Conservation (phyloP, 1,140 invertebrate genomes). For the Drosophila punjabiensis region DNA sequence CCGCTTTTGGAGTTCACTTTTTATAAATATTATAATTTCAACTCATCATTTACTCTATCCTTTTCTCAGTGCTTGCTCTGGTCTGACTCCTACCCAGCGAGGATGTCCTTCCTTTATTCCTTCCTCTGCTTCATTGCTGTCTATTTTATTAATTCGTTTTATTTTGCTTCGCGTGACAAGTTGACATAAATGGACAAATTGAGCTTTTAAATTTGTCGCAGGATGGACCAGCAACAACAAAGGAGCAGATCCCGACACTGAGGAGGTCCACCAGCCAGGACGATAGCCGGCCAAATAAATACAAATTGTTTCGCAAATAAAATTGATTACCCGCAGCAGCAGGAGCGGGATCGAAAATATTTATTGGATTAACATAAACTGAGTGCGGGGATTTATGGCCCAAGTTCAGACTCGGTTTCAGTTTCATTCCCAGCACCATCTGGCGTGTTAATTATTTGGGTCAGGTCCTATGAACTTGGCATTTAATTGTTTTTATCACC, state of each 20-base stretch:
- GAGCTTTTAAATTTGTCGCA: slow-evolving; percentile 82
- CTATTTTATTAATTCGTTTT: slow-evolving; percentile 83
- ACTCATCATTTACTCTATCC: too few relatives aligned
- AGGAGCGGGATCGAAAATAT: slow-evolving; percentile 50
- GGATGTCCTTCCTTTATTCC: slow-evolving; percentile 19
- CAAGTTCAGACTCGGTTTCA: slow-evolving; percentile 27
- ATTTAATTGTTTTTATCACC: neutral
- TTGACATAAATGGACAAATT: slow-evolving; percentile 84
- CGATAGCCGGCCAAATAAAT: slow-evolving; percentile 67
- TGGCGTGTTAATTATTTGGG: slow-evolving; percentile 37
- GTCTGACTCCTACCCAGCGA: neutral
- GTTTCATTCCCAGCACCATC: slow-evolving; percentile 7
- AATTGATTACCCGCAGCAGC: slow-evolving; percentile 68
- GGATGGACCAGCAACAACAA: slow-evolving; percentile 32
- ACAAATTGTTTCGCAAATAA: slow-evolving; percentile 81
- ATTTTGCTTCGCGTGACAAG: slow-evolving; percentile 82
- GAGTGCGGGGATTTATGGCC: slow-evolving; percentile 50
- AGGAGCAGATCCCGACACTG: slow-evolving; percentile 11
- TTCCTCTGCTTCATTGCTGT: slow-evolving; percentile 40
- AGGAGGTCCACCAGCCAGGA: slow-evolving; percentile 41
- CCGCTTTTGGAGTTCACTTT: neutral
- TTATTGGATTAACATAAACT: slow-evolving; percentile 81
- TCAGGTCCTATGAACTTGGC: slow-evolving; percentile 16
- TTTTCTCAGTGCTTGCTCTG: slow-evolving; percentile 6
- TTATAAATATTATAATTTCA: neutral